These are phyloP conservation scores for Drosophila aldrichi DNA, from an alignment of 2,888 invertebrate species.

Conservation along the genomic window DNA sequence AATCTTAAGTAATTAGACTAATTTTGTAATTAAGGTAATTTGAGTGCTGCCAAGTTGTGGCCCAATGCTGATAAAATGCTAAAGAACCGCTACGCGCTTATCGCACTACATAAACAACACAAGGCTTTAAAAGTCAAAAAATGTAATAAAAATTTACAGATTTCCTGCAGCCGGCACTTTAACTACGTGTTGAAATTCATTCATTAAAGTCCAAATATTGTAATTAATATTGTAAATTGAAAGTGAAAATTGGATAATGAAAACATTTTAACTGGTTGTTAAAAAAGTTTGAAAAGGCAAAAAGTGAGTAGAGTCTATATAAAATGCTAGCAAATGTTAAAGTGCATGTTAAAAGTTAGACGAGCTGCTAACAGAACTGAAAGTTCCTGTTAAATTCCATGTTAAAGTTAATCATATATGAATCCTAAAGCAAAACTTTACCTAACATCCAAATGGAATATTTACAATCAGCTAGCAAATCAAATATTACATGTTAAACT, in stretches of 20 bases:
- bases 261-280: too few relatives aligned
- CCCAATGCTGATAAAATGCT: constrained; percentile 62
- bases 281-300: background rate
- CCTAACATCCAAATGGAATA: too few relatives aligned
- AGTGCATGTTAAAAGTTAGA: background rate
- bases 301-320: too few relatives aligned
- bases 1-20: constrained; percentile 73
- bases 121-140: constrained; percentile 12
- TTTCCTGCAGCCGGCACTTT: background rate
- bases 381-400: background rate
- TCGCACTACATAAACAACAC: constrained; percentile 23
- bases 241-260: background rate
- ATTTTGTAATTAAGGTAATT: constrained; percentile 74
- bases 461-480: background rate
- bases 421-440: background rate
- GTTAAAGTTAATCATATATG: background rate
- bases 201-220: background rate
- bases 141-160: background rate
- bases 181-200: too few relatives aligned
- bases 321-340: background rate
- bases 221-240: background rate
- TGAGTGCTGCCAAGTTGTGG: constrained; percentile 53
- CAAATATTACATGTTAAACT: background rate
- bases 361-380: background rate
- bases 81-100: constrained; percentile 43